Percentiles rank a stretch among this genome's conserved stretches.
Evolutionary conservation across 2,113 vertebrate species (phyloP).

Genomic region (Vanacampus margaritifer): DNA sequence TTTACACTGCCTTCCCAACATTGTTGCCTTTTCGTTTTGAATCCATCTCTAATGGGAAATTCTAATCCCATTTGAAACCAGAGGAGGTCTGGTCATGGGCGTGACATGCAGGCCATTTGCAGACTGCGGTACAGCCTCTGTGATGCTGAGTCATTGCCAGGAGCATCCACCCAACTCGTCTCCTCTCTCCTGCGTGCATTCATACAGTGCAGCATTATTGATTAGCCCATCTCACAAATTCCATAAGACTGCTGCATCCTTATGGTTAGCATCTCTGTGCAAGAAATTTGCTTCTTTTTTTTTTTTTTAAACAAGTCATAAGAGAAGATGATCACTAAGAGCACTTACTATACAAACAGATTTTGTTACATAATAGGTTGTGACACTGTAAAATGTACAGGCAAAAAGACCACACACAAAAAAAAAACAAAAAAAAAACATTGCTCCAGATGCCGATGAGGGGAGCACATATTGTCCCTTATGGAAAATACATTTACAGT

Average conservation of each 20-base stretch:
- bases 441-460: neutral
- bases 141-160: constrained; percentile 66
- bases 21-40: neutral
- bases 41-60: neutral
- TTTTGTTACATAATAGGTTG: neutral
- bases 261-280: neutral
- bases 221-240: constrained; percentile 32
- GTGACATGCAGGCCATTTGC: constrained; percentile 2
- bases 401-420: no score
- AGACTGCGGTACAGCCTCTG: constrained; percentile 43
- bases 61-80: neutral
- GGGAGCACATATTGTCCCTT: neutral
- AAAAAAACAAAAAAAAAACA: neutral
- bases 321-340: neutral
- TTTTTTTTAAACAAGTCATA: neutral
- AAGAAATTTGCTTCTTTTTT: neutral
- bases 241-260: constrained; percentile 2
- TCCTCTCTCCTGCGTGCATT: no score
- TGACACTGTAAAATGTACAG: neutral
- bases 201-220: constrained; percentile 58
- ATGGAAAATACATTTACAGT: neutral
- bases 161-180: constrained; percentile 41
- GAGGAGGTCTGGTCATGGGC: neutral
- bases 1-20: neutral
- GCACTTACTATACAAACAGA: neutral